Base-by-base conservation (phyloP, 2,888 invertebrate species). In the Anthophora plumipes region DNA sequence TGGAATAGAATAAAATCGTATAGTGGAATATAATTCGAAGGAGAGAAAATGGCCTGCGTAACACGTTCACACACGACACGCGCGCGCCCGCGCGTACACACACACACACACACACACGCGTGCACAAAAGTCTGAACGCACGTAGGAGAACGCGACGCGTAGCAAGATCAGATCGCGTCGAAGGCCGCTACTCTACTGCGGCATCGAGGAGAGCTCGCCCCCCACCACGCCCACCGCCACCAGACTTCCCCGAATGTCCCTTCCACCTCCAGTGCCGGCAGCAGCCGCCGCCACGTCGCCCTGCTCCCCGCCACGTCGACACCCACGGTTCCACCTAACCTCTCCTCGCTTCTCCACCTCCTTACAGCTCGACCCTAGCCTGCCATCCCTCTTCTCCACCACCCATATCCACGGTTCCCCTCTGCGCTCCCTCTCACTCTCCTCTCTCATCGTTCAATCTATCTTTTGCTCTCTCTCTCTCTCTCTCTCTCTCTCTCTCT, bases 131-230 rank as follows among this genome's bases (percentile, higher is more conserved):
- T 50, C 41, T 76, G 31, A 31, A 66, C 77, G 74, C 74, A 71
- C 57, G 55, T 66, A 60, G 41, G 41, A 60, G 37, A 76, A 60
- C 67, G 55, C 72, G 55, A 82, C 86, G 59, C 83, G 86, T 77
- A 89, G 71, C 76, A 55, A 83, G 85, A 90, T 89, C 89, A 85
- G 90, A 85, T 89, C 91, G 89, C 92, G 91, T 90, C 92, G 91
- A 92, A 92, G 91, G 92, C 92, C 92, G 92, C 93, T 92, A 93
- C 92, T 91, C 93, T 92, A 93, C 93, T 93, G 93, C 91, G 87
- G 91, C 89, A 90, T 72, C 86, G 88, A 89, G 87, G 88, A 86
- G 89, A 84, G 64, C 82, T 85, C 73, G 55, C 69, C 80, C 85
- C 85, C 82, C 81, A 85, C 83, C 87, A 79, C 85, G 66, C 60